phyloP scores from a whole-genome alignment of 2,113 vertebrate species.

The Vombatus ursinus region DNA sequence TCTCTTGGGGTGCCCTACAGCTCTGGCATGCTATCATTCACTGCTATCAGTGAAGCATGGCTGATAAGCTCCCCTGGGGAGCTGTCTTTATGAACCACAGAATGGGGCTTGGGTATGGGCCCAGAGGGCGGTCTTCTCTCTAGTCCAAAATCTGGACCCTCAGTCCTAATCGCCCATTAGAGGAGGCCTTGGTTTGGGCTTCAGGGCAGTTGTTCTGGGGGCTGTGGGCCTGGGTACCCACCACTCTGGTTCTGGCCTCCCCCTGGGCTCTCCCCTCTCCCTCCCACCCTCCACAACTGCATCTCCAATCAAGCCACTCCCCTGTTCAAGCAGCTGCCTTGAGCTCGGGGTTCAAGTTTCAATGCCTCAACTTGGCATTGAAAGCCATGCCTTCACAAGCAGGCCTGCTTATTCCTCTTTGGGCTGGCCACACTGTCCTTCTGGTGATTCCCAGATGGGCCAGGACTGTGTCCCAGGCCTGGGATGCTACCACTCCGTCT shows the following conservation, averaged over 20 bases:
- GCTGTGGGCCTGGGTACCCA: too few species aligned
- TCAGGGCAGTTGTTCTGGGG: neutral
- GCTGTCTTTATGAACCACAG: too few species aligned
- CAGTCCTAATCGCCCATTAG: too few species aligned
- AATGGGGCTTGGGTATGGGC: neutral
- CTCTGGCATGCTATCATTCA: neutral
- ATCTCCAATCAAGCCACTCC: neutral
- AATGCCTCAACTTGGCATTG: neutral
- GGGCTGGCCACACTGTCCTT: neutral
- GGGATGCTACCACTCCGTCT: neutral
- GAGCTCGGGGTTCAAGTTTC: neutral
- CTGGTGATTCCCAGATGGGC: neutral
- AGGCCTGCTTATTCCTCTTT: neutral
- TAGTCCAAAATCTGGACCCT: neutral
- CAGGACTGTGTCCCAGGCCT: too few species aligned
- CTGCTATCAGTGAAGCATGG: too few species aligned
- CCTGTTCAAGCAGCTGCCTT: neutral
- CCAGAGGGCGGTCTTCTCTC: too few species aligned
- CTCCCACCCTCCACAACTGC: too few species aligned
- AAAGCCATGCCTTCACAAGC: neutral
- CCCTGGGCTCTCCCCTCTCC: too few species aligned
- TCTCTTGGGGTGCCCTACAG: neutral
- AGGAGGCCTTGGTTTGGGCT: neutral
- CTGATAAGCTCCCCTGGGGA: too few species aligned
- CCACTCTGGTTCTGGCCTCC: too few species aligned